These are phyloP conservation scores for Phengaris arion DNA, from an alignment of 2,888 invertebrate species.

Conservation along the genomic window DNA sequence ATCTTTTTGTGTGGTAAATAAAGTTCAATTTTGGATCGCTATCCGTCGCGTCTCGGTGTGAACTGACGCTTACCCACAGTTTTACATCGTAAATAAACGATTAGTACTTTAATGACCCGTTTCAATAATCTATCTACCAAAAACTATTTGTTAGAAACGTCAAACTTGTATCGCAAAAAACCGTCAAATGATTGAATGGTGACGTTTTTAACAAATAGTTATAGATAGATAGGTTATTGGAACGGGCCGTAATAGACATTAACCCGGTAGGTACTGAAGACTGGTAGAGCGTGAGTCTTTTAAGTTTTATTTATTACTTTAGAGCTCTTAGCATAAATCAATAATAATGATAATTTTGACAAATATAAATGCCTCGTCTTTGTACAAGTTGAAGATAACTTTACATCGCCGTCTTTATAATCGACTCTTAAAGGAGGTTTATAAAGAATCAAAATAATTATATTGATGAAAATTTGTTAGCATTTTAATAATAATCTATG, in stretches of 20 bases:
- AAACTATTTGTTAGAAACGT: too few relatives aligned
- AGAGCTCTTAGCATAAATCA: conserved; percentile 25
- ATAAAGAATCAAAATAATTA: not conserved
- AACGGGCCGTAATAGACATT: not conserved
- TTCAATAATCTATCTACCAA: too few relatives aligned
- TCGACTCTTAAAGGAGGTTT: not conserved
- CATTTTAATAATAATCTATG: too few relatives aligned
- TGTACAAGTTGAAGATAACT: conserved; percentile 1
- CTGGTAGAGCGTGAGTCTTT: not conserved
- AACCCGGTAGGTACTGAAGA: not conserved
- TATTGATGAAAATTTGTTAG: too few relatives aligned
- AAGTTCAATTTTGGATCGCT: too few relatives aligned
- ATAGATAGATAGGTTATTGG: too few relatives aligned
- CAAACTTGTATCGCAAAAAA: too few relatives aligned
- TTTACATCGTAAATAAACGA: not conserved
- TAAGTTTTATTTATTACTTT: conserved; percentile 26
- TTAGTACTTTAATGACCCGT: not conserved
- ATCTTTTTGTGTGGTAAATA: too few relatives aligned
- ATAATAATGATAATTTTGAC: conserved; percentile 18
- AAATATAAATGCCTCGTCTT: not conserved
- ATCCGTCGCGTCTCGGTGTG: too few relatives aligned
- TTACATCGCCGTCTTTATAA: not conserved
- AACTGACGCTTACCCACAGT: not conserved
- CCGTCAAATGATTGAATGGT: too few relatives aligned
- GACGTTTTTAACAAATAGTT: too few relatives aligned